Percentiles rank a stretch among this genome's conserved stretches.
phyloP scores from a whole-genome alignment of 2,113 vertebrate species.

The Galbula dea region DNA sequence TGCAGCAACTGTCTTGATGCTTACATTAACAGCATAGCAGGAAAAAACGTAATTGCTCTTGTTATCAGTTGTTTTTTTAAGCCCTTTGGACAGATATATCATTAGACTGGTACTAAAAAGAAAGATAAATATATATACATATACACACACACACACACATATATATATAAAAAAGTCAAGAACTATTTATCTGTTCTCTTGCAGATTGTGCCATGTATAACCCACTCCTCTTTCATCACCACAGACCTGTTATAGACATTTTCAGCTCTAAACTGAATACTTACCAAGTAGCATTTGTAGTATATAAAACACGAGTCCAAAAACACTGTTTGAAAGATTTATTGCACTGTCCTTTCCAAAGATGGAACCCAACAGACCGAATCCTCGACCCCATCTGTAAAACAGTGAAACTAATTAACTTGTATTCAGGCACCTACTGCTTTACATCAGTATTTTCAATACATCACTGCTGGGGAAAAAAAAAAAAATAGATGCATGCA shows the following conservation, averaged over 20 bases:
- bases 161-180: too few relatives aligned
- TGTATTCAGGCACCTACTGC: neutral
- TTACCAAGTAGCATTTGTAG: constrained; percentile 98
- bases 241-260: neutral
- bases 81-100: neutral
- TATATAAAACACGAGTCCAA: constrained; percentile 96
- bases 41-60: neutral
- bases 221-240: neutral
- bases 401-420: constrained; percentile 66
- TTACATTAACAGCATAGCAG: neutral
- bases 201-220: neutral
- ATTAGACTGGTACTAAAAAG: neutral
- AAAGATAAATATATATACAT: too few relatives aligned
- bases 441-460: neutral
- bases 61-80: neutral
- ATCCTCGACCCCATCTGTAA: constrained; percentile 97
- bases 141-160: too few relatives aligned
- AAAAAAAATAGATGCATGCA: too few relatives aligned
- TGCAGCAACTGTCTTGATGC: neutral
- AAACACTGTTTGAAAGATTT: constrained; percentile 99
- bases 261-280: constrained; percentile 42
- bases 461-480: neutral
- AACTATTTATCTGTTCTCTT: neutral
- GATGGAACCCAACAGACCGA: constrained; percentile 95
- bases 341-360: constrained; percentile 97